Percentiles rank a stretch among this genome's conserved stretches.
Conservation (phyloP, 2,888 invertebrate genomes). For the Oscheius onirici region DNA sequence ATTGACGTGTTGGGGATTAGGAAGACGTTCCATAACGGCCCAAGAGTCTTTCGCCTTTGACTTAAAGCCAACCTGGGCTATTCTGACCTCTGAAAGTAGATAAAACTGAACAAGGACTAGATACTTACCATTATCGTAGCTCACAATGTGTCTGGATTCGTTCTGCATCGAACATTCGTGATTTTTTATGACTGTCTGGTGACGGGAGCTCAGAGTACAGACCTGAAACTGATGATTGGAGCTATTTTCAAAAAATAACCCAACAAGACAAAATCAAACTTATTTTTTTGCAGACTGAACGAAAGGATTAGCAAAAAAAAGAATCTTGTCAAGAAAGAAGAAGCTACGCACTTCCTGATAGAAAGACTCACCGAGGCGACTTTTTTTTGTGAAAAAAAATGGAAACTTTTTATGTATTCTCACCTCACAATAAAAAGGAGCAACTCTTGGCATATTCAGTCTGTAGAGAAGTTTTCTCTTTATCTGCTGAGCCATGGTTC, state of each 20-base stretch:
- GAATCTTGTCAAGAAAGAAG: no score
- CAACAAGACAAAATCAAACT: no score
- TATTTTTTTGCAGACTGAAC: no score
- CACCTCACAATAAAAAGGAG: constrained; percentile 12
- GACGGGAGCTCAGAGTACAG: constrained; percentile 14
- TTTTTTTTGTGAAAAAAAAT: neutral
- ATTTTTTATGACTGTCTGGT: neutral
- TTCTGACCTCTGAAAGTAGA: constrained; percentile 23
- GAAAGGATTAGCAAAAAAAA: no score
- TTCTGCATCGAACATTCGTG: constrained; percentile 17
- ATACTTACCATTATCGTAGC: constrained; percentile 12
- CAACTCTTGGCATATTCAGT: neutral
- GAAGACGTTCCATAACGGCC: constrained; percentile 33
- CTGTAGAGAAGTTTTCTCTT: constrained; percentile 3
- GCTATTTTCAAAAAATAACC: no score
- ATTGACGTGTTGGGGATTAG: constrained; percentile 27
- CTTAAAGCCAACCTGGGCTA: constrained; percentile 18
- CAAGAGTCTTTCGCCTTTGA: constrained; percentile 29
- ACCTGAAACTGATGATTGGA: no score
- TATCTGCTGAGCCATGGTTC: neutral
- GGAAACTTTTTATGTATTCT: neutral
- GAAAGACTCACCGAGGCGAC: no score
- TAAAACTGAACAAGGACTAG: neutral
- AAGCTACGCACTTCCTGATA: no score
- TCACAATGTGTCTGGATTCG: constrained; percentile 23